These are phyloP conservation scores for Drosophila sproati DNA, from an alignment of 1,140 invertebrate genomes.

Conservation along the genomic window DNA sequence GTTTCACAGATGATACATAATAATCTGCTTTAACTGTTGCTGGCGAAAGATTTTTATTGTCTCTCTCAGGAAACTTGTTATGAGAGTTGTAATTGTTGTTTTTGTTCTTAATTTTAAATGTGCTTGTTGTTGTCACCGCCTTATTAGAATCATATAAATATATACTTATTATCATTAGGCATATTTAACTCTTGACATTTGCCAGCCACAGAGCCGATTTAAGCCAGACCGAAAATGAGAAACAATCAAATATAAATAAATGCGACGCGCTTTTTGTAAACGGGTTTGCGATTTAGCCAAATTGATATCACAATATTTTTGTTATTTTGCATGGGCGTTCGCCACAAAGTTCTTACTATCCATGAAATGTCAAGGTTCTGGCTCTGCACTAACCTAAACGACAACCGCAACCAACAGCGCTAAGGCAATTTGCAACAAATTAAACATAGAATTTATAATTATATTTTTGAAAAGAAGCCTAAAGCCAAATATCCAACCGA, in stretches of 20 bases:
- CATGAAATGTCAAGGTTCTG: constrained; percentile 64
- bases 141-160: constrained; percentile 43
- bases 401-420: not conserved
- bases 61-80: constrained; percentile 39
- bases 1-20: not conserved
- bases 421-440: constrained; percentile 34
- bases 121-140: constrained; percentile 44
- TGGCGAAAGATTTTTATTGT: constrained; percentile 13
- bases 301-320: constrained; percentile 43
- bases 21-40: constrained; percentile 16
- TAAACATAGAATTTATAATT: constrained; percentile 26
- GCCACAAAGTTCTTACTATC: constrained; percentile 35
- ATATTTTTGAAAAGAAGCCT: constrained; percentile 34
- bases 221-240: constrained; percentile 21
- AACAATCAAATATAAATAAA: constrained; percentile 19
- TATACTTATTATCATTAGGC: constrained; percentile 58
- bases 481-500: constrained; percentile 35
- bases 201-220: constrained; percentile 40
- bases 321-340: constrained; percentile 50
- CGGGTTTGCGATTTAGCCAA: constrained; percentile 27
- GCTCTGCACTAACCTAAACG: not conserved
- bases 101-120: not conserved
- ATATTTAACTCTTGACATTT: constrained; percentile 65
- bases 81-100: constrained; percentile 15
- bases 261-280: constrained; percentile 30